phyloP scores from a whole-genome alignment of 1,140 invertebrate genomes.

The Drosophila nigromelanica region DNA sequence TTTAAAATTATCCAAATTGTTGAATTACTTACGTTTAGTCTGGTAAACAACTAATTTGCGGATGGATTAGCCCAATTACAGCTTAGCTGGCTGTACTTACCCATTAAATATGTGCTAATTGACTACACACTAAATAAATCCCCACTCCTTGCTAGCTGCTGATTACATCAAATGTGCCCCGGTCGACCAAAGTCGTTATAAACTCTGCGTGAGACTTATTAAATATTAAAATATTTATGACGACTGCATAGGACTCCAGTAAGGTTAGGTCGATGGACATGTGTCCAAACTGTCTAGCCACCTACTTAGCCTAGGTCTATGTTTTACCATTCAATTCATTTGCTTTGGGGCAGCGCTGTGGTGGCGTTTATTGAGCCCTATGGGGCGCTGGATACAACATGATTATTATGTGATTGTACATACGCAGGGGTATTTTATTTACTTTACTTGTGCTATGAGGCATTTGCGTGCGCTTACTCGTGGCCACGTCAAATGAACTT shows the following conservation, averaged over 20 bases:
- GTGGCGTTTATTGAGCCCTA: not conserved
- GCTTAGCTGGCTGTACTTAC: slow-evolving; percentile 11
- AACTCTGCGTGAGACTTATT: slow-evolving; percentile 22
- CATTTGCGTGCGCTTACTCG: slow-evolving; percentile 46
- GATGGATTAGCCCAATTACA: slow-evolving; percentile 44
- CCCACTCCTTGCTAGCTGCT: slow-evolving; percentile 27
- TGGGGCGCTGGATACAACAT: slow-evolving; percentile 6
- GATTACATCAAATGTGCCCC: slow-evolving; percentile 8
- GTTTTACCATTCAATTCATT: not conserved
- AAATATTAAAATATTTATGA: slow-evolving; percentile 53
- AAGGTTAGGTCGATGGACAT: not conserved
- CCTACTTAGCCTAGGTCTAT: not conserved
- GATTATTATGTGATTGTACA: slow-evolving; percentile 9
- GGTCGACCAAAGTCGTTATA: not conserved
- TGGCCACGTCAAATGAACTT: slow-evolving; percentile 56
- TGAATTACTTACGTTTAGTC: not conserved
- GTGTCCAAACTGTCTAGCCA: slow-evolving; percentile 1
- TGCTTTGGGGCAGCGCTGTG: too few relatives aligned
- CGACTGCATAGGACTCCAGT: not conserved
- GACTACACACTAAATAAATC: slow-evolving; percentile 13
- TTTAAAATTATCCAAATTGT: slow-evolving; percentile 10
- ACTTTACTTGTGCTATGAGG: slow-evolving; percentile 51
- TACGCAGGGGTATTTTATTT: slow-evolving; percentile 54
- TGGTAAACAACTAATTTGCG: not conserved
- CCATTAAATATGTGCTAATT: slow-evolving; percentile 47